Conservation (phyloP, 2,797 vertebrate genomes). For the Hippopotamyrus pictus region DNA sequence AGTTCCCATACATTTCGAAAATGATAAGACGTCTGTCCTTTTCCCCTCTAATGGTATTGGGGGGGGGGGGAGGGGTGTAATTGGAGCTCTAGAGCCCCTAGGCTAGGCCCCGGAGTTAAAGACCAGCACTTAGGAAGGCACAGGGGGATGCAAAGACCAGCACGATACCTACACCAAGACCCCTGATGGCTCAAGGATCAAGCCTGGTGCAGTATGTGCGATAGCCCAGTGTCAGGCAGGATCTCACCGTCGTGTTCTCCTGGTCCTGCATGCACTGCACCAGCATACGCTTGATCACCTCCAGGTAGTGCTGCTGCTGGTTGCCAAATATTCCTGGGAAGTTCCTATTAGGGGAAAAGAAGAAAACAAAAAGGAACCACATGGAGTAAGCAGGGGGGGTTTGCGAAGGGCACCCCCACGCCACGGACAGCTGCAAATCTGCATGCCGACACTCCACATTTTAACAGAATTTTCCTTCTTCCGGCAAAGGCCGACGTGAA, state of each 20-base stretch:
- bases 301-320: constrained; percentile 97
- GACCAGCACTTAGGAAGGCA: neutral
- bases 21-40: neutral
- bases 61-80: neutral
- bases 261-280: constrained; percentile 98
- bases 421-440: neutral
- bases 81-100: neutral
- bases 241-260: constrained; percentile 79
- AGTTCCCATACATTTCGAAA: neutral
- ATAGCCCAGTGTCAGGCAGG: neutral
- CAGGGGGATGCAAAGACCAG: neutral
- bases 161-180: neutral
- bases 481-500: neutral
- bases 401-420: neutral
- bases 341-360: constrained; percentile 66
- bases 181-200: neutral
- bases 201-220: neutral
- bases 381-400: neutral
- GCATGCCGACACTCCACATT: neutral
- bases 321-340: constrained; percentile 98
- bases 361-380: neutral
- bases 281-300: constrained; percentile 97
- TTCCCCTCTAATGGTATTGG: neutral
- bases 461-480: neutral
- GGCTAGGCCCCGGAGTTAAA: neutral